These are phyloP conservation scores for Hoplias malabaricus DNA, from an alignment of 2,113 vertebrate species.

Conservation along the genomic window DNA sequence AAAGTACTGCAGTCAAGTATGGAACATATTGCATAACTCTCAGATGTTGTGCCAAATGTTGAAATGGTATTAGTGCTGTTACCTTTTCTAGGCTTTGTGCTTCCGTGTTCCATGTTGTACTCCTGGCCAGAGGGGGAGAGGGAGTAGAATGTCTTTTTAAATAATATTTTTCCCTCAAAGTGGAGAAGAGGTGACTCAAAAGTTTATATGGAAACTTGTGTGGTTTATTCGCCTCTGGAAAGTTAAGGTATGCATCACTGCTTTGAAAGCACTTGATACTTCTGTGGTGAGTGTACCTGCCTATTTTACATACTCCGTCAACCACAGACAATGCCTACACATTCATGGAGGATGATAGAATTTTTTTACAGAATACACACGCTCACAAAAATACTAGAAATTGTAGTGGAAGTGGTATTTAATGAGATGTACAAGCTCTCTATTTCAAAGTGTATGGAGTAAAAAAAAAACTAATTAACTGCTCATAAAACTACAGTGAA, in stretches of 20 bases:
- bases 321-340: background rate
- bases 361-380: too few species aligned
- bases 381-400: too few species aligned
- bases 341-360: too few species aligned
- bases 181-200: conserved; percentile 13
- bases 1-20: background rate
- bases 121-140: background rate
- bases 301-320: background rate
- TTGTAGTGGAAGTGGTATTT: too few species aligned
- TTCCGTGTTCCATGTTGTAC: background rate
- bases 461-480: too few species aligned
- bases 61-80: background rate
- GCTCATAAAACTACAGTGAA: too few species aligned
- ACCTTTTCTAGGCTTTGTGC: background rate
- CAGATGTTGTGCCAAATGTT: background rate
- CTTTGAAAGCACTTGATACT: background rate
- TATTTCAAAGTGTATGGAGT: too few species aligned
- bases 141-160: background rate
- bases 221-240: background rate
- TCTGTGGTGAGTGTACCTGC: background rate
- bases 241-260: conserved; percentile 1
- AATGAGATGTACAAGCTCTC: too few species aligned
- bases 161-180: background rate
- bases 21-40: background rate
- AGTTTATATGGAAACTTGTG: conserved; percentile 9